Evolutionary conservation across 2,888 invertebrate species (phyloP).

Genomic region (Eupithecia tripunctaria): DNA sequence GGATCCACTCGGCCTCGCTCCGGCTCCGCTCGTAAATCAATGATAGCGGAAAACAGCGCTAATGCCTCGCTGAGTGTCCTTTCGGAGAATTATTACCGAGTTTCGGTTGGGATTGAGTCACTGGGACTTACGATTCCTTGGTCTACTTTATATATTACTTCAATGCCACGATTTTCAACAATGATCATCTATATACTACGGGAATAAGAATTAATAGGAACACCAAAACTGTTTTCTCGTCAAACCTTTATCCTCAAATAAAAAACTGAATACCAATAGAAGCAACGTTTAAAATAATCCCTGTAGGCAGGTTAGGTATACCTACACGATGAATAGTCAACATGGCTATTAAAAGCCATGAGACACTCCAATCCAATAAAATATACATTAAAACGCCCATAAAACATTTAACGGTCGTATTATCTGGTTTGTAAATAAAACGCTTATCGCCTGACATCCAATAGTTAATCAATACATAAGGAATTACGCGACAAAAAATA

Average conservation of each 20-base stretch:
- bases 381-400: constrained; percentile 29
- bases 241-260: not conserved
- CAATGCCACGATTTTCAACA: not conserved
- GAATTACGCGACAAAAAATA: constrained; percentile 45
- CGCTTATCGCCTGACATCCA: constrained; percentile 39
- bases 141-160: too few species aligned
- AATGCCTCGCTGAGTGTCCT: not conserved
- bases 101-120: not conserved
- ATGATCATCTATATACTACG: not conserved
- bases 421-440: constrained; percentile 39
- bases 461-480: constrained; percentile 46
- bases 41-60: constrained; percentile 12
- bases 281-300: not conserved
- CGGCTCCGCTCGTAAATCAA: constrained; percentile 9
- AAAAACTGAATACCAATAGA: not conserved
- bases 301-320: not conserved
- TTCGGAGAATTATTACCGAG: constrained; percentile 4
- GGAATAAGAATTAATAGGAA: not conserved
- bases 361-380: constrained; percentile 32
- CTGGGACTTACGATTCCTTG: not conserved
- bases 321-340: constrained; percentile 11
- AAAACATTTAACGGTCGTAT: constrained; percentile 35
- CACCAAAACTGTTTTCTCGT: too few species aligned
- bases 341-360: constrained; percentile 15
- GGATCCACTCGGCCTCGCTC: constrained; percentile 6